Evolutionary conservation across 2,888 invertebrate genomes (phyloP).

Genomic region (Eupithecia subfuscata): DNA sequence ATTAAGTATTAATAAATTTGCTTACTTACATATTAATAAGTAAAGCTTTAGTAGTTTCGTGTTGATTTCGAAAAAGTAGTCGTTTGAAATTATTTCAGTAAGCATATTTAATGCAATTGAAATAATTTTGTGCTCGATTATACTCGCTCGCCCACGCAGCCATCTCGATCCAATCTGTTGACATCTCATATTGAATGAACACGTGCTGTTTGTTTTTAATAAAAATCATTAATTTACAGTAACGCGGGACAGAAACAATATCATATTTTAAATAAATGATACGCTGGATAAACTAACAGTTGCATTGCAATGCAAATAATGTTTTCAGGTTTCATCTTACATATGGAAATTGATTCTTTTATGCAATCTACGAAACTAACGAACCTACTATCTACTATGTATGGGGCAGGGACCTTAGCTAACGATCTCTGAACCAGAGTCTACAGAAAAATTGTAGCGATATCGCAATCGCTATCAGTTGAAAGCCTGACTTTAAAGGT

Average conservation of each 20-base stretch:
- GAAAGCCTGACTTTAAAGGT: conserved; percentile 14
- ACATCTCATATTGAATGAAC: conserved; percentile 70
- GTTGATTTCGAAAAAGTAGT: background rate
- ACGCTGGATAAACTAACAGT: conserved; percentile 21
- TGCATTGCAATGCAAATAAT: conserved; percentile 8
- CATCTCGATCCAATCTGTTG: conserved; percentile 66
- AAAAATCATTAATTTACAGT: conserved; percentile 53
- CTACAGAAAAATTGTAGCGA: background rate
- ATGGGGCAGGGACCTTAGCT: background rate
- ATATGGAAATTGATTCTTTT: background rate
- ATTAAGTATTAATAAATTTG: too few species aligned
- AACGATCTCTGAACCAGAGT: background rate
- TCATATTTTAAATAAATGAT: conserved; percentile 33
- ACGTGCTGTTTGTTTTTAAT: conserved; percentile 71
- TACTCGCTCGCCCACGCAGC: conserved; percentile 61
- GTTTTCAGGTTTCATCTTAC: background rate
- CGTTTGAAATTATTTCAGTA: background rate
- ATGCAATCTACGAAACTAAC: background rate
- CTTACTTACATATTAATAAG: too few species aligned
- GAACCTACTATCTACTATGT: background rate
- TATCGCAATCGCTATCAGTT: background rate
- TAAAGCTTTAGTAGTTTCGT: background rate
- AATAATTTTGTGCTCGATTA: conserved; percentile 48
- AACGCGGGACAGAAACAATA: conserved; percentile 41
- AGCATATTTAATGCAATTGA: background rate